These are phyloP conservation scores for Alloplasta piceator DNA, from an alignment of 2,888 invertebrate genomes.

Conservation along the genomic window DNA sequence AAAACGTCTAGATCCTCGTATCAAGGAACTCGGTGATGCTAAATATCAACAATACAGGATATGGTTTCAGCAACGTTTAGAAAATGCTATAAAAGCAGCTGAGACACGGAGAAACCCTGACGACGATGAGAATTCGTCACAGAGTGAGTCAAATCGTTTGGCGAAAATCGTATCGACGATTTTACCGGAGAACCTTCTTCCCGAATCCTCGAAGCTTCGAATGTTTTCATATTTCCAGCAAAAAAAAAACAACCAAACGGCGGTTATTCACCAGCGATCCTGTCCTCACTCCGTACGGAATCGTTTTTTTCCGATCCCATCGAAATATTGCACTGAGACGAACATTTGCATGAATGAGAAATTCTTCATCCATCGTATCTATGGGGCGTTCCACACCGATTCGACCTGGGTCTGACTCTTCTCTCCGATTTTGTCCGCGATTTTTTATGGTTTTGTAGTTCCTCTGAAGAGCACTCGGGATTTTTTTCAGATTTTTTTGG, in stretches of 20 bases:
- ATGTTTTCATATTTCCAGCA: conserved; percentile 2
- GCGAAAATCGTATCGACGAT: conserved; percentile 33
- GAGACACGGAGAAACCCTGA: conserved; percentile 80
- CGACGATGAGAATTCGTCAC: conserved; percentile 69
- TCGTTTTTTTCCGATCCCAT: background rate
- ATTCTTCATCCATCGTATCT: background rate
- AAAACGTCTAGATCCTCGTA: conserved; percentile 88
- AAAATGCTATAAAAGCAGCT: conserved; percentile 94
- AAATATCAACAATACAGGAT: conserved; percentile 89
- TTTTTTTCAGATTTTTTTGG: too few relatives aligned
- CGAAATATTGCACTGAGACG: conserved; percentile 17
- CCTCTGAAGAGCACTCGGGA: too few relatives aligned
- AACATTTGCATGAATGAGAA: conserved; percentile 69
- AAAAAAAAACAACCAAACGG: background rate
- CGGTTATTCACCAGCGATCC: background rate
- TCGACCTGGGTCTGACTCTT: too few relatives aligned
- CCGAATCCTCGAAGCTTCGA: conserved; percentile 28
- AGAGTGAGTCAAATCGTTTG: conserved; percentile 74
- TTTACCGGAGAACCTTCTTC: conserved; percentile 26
- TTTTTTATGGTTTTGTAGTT: too few relatives aligned
- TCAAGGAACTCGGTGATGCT: conserved; percentile 89
- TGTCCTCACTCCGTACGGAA: conserved; percentile 1
- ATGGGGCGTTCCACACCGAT: too few relatives aligned
- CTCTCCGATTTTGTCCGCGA: too few relatives aligned
- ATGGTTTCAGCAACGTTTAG: conserved; percentile 93